Percentiles rank a stretch among this genome's conserved stretches.
Evolutionary conservation across 2,113 vertebrate species (phyloP).

Genomic region (Excalfactoria chinensis): DNA sequence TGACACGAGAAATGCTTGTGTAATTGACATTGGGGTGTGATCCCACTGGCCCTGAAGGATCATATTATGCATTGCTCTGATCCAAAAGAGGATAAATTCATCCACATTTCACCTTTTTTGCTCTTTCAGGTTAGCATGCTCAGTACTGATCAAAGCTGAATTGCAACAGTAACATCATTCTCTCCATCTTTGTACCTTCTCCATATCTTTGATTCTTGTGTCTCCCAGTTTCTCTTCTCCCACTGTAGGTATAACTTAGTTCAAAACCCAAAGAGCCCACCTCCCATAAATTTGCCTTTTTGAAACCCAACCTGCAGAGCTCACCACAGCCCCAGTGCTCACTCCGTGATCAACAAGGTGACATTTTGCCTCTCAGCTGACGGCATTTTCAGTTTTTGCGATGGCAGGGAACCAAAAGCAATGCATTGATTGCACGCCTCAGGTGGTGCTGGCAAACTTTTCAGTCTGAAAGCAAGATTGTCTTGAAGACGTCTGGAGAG

Average conservation of each 20-base stretch:
- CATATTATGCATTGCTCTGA: fast-evolving
- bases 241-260: fast-evolving
- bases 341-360: fast-evolving
- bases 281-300: fast-evolving
- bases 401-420: fast-evolving
- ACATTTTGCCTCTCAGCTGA: fast-evolving
- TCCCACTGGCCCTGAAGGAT: fast-evolving
- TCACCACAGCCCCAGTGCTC: fast-evolving
- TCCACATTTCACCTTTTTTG: neutral
- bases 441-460: fast-evolving
- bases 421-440: fast-evolving
- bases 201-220: neutral
- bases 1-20: fast-evolving
- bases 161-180: neutral
- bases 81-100: neutral
- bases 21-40: neutral
- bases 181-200: neutral
- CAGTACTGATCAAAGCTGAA: fast-evolving
- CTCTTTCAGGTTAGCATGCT: fast-evolving
- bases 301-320: fast-evolving
- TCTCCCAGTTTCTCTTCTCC: neutral
- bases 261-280: neutral
- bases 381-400: neutral
- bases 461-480: neutral
- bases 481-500: neutral